Evolutionary conservation across 2,113 vertebrate genomes (phyloP).

Genomic region (Tachysurus fulvidraco): DNA sequence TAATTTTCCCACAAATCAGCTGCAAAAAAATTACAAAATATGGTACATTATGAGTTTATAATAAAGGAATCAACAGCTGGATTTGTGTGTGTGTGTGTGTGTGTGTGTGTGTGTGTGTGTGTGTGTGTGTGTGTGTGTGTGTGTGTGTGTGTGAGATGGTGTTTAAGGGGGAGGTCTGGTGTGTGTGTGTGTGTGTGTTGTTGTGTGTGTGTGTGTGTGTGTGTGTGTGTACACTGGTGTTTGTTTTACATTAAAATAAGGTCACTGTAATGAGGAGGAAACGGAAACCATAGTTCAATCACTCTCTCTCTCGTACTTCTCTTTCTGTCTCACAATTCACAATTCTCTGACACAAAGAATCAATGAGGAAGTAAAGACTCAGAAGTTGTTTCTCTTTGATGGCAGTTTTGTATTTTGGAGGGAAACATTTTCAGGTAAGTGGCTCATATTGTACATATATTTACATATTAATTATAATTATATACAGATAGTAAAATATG

Average conservation of each 20-base stretch:
- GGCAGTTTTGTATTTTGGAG: neutral
- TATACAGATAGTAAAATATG: neutral
- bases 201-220: too few relatives aligned
- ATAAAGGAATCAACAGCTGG: neutral
- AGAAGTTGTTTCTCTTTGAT: neutral
- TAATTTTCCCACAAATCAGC: neutral
- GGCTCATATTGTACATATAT: too few relatives aligned
- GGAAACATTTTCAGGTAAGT: neutral
- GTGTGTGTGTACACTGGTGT: neutral
- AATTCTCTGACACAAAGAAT: neutral
- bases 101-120: neutral
- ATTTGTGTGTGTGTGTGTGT: neutral
- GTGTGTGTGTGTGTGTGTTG: neutral
- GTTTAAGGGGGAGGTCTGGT: too few relatives aligned
- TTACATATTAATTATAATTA: neutral
- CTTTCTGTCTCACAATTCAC: neutral
- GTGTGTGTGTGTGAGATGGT: too few relatives aligned
- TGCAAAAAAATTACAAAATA: neutral
- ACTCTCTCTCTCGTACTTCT: neutral
- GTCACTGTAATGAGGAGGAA: neutral
- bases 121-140: too few relatives aligned
- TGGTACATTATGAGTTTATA: neutral
- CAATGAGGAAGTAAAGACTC: neutral
- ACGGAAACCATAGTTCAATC: neutral
- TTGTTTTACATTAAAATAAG: neutral